These are phyloP conservation scores for Chelon auratus DNA, from an alignment of 2,797 vertebrate genomes.

Conservation along the genomic window DNA sequence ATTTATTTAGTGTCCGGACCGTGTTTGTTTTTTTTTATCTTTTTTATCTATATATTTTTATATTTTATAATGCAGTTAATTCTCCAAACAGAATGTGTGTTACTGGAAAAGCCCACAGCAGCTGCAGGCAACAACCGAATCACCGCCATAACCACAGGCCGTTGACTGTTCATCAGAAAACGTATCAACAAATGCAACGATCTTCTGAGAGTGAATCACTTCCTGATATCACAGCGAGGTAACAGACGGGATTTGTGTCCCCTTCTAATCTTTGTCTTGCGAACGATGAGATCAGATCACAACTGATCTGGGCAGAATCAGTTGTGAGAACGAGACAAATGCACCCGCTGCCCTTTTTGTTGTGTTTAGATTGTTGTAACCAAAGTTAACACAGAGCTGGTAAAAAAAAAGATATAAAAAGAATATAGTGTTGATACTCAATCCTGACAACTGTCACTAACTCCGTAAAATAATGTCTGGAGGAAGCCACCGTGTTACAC, in stretches of 20 bases:
- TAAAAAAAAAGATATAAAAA: background rate
- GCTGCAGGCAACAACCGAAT: background rate
- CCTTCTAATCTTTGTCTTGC: background rate
- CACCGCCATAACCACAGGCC: no score
- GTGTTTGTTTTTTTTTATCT: no score
- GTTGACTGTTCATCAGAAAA: background rate
- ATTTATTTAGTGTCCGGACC: no score
- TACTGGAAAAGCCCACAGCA: background rate
- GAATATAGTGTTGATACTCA: background rate
- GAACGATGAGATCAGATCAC: background rate
- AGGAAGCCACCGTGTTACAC: background rate
- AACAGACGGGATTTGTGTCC: background rate
- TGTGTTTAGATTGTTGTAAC: no score
- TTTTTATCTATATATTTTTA: no score
- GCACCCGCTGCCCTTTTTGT: no score
- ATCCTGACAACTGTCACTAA: no score
- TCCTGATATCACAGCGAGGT: background rate
- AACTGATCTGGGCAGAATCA: background rate
- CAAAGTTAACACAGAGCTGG: background rate
- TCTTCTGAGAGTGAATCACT: background rate
- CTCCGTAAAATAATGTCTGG: no score
- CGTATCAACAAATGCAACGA: background rate
- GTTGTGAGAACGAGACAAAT: no score
- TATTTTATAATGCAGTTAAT: no score
- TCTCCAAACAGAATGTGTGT: no score